Conservation (phyloP, 2,888 invertebrate genomes). For the Drosophila subsilvestris region DNA sequence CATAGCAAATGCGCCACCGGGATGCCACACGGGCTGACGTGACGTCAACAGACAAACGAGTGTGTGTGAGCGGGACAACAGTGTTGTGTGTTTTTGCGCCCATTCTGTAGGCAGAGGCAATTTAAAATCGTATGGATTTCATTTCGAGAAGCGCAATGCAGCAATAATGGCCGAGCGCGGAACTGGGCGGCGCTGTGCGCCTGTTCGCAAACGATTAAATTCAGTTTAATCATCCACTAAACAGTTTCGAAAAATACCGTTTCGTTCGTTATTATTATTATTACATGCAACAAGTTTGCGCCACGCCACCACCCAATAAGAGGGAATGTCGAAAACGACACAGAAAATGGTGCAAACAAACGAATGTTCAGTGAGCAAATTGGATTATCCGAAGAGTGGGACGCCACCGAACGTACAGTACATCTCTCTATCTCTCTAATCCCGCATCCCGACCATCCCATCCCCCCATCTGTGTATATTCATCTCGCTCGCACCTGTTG, state of each 20-base stretch:
- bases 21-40: neutral
- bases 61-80: conserved; percentile 61
- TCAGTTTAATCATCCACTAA: conserved; percentile 84
- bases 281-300: conserved; percentile 76
- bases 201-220: conserved; percentile 84
- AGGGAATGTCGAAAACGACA: conserved; percentile 45
- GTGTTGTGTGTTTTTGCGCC: conserved; percentile 16
- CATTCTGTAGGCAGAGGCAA: conserved; percentile 63
- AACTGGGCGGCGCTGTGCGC: conserved; percentile 73
- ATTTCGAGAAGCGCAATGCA: conserved; percentile 55
- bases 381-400: conserved; percentile 67
- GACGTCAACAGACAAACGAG: conserved; percentile 9
- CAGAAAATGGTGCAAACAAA: conserved; percentile 31
- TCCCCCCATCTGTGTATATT: conserved; percentile 44
- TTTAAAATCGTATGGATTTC: conserved; percentile 72
- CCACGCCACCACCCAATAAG: conserved; percentile 43
- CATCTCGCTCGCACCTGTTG: conserved; percentile 64
- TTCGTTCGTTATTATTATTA: conserved; percentile 80
- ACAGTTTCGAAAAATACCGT: conserved; percentile 79
- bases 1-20: conserved; percentile 54
- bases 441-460: conserved; percentile 31
- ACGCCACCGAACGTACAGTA: conserved; percentile 2
- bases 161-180: conserved; percentile 38
- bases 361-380: conserved; percentile 58
- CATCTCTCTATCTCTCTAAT: conserved; percentile 63